Percentiles rank a stretch among this genome's conserved stretches.
These are phyloP conservation scores for Chesias legatella DNA, from an alignment of 2,888 invertebrate species.

Conservation along the genomic window DNA sequence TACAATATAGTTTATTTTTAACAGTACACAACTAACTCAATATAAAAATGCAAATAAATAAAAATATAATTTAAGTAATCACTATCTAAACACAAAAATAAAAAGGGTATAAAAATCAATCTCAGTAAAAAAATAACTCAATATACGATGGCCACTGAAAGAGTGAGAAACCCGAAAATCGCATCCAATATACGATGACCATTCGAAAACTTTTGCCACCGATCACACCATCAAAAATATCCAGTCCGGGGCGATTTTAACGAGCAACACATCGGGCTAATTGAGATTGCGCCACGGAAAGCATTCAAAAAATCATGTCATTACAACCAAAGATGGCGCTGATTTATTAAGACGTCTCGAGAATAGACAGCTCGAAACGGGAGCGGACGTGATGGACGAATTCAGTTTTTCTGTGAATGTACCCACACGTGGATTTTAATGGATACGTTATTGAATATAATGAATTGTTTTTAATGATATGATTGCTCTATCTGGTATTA, in stretches of 20 bases:
- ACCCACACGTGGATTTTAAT: constrained; percentile 29
- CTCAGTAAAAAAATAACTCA: too few species aligned
- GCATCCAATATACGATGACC: constrained; percentile 22
- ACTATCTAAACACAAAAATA: too few species aligned
- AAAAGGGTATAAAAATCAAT: too few species aligned
- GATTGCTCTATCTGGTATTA: constrained; percentile 6
- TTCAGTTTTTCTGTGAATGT: constrained; percentile 42
- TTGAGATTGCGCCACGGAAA: constrained; percentile 73
- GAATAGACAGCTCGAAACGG: constrained; percentile 66
- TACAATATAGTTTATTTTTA: too few species aligned
- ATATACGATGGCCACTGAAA: too few species aligned
- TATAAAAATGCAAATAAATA: too few species aligned
- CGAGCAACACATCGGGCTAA: constrained; percentile 75
- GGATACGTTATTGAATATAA: constrained; percentile 17
- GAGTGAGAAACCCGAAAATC: too few species aligned
- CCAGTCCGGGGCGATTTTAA: constrained; percentile 66
- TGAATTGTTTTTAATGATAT: constrained; percentile 7
- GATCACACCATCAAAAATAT: constrained; percentile 54
- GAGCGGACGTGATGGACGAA: constrained; percentile 40
- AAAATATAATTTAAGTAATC: too few species aligned
- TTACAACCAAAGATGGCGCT: constrained; percentile 68
- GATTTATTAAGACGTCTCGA: constrained; percentile 70
- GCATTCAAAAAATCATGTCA: constrained; percentile 69
- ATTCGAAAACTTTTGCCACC: constrained; percentile 26
- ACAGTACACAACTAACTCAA: too few species aligned